phyloP scores from a whole-genome alignment of 2,113 vertebrate species.

The Myotis davidii region DNA sequence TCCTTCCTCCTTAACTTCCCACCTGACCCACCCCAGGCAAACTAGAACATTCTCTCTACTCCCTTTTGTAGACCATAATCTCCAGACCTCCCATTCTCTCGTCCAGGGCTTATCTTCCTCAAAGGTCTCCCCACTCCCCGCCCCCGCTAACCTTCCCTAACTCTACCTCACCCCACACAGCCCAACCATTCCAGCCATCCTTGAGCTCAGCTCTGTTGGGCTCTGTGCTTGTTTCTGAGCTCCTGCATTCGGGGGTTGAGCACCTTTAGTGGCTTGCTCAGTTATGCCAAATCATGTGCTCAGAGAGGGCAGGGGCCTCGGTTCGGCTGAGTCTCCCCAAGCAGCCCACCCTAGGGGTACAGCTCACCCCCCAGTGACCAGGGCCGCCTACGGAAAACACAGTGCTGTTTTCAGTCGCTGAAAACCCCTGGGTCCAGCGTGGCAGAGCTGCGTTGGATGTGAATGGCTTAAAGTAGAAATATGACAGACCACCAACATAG shows the following conservation, averaged over 20 bases:
- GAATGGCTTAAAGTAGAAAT: background rate
- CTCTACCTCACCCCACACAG: accelerated
- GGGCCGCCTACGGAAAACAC: background rate
- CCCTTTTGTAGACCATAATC: background rate
- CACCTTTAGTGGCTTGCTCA: no score
- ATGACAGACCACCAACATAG: slow-evolving; percentile 53
- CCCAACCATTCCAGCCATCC: background rate
- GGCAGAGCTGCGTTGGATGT: background rate
- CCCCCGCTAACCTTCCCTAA: background rate
- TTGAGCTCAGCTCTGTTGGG: background rate
- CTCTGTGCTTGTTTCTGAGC: background rate
- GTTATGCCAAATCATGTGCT: background rate
- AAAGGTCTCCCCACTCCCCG: no score
- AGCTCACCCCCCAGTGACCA: background rate
- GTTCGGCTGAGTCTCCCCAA: background rate
- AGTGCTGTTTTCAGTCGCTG: background rate
- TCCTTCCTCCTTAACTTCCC: slow-evolving; percentile 29
- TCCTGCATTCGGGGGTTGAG: background rate
- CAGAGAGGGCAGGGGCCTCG: background rate
- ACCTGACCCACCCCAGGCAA: background rate
- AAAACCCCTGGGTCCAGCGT: background rate
- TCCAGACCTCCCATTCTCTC: background rate
- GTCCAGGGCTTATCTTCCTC: background rate
- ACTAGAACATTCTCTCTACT: background rate
- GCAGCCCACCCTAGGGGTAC: background rate